Base-by-base conservation (phyloP, 92 coral and sea anemone species). In the Paragorgia papillata region DNA sequence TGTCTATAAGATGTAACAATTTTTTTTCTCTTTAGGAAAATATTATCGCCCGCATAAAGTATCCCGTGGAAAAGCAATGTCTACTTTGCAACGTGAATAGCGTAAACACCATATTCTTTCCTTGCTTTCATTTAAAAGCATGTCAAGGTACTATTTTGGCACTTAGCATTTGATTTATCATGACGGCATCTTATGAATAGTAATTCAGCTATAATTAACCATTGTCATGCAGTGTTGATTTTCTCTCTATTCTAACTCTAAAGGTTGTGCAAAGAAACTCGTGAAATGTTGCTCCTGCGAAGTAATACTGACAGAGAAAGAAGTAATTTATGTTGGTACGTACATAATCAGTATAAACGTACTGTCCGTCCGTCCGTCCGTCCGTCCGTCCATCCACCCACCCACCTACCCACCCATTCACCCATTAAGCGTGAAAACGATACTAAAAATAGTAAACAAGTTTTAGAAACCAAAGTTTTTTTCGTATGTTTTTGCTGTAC, bases 261-360 rank as follows among this genome's bases (percentile, higher is more conserved):
- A 4, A 37, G 43, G 43, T 5, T 37, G 70, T 32, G 70, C 49
- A 9, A 34, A 32, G 40, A 63, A 32, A 30, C 50, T 63, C 34
- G 70, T 31, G 17, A 40, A 24, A 24, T 63, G 49, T 4, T 63
- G 70, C 34, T 63, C 43, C 40, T 63, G 70, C 27, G 43, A 31
- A 24, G 49, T 63, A 9, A 44, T 17, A 19, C 22, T 63, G 19
- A 63, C 70, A 63, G 49, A 4, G 18, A 31, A 63, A 48, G 9
- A 32, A 63, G 43, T 4, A 5, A 63, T 63, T 19, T 29, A 30
- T 24, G 34, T 7, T 21, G 70, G 70, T 63, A 63, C 34, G 53
- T 63, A 14, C 13, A 14, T 33, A 24, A 1, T 29, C 19, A 3
- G 40, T 30, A 19, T 0, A 55, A 19, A 55, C 24, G 19, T 19